A percentile compares a stretch with the other conserved stretches of the same genome.
Conservation (phyloP, 2,113 vertebrate species). For the Rostratula benghalensis region DNA sequence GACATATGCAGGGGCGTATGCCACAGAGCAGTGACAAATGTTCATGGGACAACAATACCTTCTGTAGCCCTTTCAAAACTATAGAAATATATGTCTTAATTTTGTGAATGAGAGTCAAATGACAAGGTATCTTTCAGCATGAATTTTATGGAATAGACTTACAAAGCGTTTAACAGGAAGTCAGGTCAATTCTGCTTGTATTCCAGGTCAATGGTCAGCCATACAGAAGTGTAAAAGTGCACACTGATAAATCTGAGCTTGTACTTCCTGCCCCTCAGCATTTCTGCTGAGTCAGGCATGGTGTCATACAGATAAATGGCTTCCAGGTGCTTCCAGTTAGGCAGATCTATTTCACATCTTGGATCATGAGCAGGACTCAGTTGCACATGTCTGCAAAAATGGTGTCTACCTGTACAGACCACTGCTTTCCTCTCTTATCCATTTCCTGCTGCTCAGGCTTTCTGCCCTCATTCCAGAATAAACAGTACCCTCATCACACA, state of each 20-base stretch:
- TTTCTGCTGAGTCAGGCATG: background rate
- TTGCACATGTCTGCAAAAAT: background rate
- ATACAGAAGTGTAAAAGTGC: background rate
- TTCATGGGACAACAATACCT: background rate
- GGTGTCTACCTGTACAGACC: background rate
- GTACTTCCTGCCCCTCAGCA: accelerated
- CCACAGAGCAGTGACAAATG: background rate
- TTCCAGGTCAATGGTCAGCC: background rate
- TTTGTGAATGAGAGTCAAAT: background rate
- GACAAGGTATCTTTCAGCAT: background rate
- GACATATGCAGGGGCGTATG: background rate
- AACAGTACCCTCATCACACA: background rate
- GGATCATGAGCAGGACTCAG: background rate
- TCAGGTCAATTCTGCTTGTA: background rate
- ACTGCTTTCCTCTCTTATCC: background rate
- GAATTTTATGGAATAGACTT: background rate
- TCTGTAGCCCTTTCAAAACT: background rate
- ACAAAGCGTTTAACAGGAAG: background rate
- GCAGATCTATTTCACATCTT: background rate
- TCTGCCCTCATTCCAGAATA: background rate
- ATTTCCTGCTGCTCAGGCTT: background rate
- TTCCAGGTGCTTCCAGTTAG: background rate
- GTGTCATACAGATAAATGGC: background rate
- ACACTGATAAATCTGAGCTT: background rate
- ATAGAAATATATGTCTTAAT: background rate